phyloP scores from a whole-genome alignment of 2,797 vertebrate genomes.

The Macropodus opercularis region DNA sequence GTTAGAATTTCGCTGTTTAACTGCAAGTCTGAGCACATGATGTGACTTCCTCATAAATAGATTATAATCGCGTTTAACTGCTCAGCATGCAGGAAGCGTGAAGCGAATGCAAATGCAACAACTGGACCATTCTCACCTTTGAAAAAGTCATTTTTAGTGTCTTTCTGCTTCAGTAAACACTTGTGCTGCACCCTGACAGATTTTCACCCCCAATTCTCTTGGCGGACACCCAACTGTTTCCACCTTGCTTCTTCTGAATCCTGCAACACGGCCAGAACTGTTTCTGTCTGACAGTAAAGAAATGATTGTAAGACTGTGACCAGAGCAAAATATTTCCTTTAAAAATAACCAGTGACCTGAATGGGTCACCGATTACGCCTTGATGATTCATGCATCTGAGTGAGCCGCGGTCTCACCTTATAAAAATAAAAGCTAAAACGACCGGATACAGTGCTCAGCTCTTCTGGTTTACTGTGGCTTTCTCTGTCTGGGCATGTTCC shows the following conservation, averaged over 20 bases:
- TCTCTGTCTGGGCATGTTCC: no score
- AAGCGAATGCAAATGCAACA: conserved; percentile 59
- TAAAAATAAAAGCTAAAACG: no score
- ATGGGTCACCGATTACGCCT: conserved; percentile 19
- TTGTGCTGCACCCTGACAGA: conserved; percentile 41
- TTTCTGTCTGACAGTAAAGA: conserved; percentile 47
- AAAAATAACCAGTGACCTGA: conserved; percentile 35
- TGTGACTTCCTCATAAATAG: conserved; percentile 61
- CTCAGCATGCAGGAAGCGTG: conserved; percentile 46
- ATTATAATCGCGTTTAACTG: conserved; percentile 57
- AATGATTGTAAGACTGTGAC: conserved; percentile 50
- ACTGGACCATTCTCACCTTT: conserved; percentile 47
- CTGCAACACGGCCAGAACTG: conserved; percentile 21
- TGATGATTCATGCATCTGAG: conserved; percentile 26
- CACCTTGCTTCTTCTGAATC: conserved; percentile 33
- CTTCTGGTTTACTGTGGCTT: no score
- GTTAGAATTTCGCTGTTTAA: conserved; percentile 54
- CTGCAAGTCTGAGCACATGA: conserved; percentile 57
- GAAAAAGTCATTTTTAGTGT: conserved; percentile 43
- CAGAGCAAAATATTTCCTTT: conserved; percentile 35
- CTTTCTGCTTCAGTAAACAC: conserved; percentile 58
- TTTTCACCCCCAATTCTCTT: conserved; percentile 43
- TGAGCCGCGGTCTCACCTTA: no score
- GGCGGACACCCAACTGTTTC: conserved; percentile 38
- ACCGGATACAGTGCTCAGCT: no score